These are phyloP conservation scores for Chelonus insularis DNA, from an alignment of 1,140 invertebrate genomes.

Conservation along the genomic window DNA sequence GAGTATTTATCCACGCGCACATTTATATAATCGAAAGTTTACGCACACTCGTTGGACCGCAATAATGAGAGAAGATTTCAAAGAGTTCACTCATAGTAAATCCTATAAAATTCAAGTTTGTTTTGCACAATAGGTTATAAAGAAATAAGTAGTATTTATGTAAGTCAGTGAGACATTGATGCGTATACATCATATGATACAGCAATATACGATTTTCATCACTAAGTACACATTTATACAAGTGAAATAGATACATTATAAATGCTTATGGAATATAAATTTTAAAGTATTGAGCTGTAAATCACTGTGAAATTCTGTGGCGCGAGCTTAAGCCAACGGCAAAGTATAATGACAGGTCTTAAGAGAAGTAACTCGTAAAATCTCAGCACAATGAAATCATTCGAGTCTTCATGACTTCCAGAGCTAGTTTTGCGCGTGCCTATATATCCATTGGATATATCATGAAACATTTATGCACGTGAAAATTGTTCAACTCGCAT, in stretches of 20 bases:
- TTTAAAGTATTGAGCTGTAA: constrained; percentile 54
- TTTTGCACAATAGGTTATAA: too few relatives aligned
- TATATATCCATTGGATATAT: too few relatives aligned
- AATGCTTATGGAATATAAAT: constrained; percentile 54
- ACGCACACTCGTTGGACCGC: background rate
- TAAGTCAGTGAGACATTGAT: too few relatives aligned
- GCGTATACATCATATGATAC: background rate
- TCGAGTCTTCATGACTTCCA: constrained; percentile 16
- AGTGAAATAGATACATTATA: constrained; percentile 57
- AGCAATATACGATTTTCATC: background rate
- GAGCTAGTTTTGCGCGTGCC: background rate
- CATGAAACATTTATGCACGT: background rate
- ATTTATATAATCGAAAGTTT: constrained; percentile 13
- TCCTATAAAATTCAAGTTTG: too few relatives aligned
- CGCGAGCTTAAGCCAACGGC: constrained; percentile 32
- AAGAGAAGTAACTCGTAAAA: constrained; percentile 55
- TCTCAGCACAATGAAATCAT: constrained; percentile 55
- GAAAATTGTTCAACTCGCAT: background rate
- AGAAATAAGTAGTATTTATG: too few relatives aligned
- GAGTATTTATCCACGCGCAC: constrained; percentile 24
- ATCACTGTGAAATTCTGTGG: constrained; percentile 47
- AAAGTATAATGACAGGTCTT: constrained; percentile 55
- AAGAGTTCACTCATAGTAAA: constrained; percentile 8
- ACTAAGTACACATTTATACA: constrained; percentile 24
- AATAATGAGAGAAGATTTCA: constrained; percentile 10